Evolutionary conservation across 2,797 vertebrate genomes (phyloP).

Genomic region (Lophius americanus): DNA sequence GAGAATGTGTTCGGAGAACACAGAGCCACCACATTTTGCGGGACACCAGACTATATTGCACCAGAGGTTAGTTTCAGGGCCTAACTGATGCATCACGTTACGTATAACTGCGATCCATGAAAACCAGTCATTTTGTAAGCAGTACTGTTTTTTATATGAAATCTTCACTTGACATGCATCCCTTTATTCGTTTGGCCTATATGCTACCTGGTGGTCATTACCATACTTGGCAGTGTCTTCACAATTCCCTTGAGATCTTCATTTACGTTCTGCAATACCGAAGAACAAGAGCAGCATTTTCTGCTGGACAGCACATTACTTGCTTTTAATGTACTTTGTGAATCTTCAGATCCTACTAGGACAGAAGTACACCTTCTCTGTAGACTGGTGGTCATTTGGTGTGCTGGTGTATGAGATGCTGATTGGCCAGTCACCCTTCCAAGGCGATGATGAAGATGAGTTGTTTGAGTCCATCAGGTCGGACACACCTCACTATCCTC

Average conservation of each 20-base stretch:
- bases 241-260: background rate
- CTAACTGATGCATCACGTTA: background rate
- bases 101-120: background rate
- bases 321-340: background rate
- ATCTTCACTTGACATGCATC: background rate
- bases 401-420: slow-evolving; percentile 98
- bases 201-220: slow-evolving; percentile 11
- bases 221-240: background rate
- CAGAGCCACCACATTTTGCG: slow-evolving; percentile 93
- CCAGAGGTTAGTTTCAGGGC: slow-evolving; percentile 85
- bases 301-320: background rate
- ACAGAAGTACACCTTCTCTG: slow-evolving; percentile 93
- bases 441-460: slow-evolving; percentile 95
- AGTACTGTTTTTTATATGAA: background rate
- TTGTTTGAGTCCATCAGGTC: slow-evolving; percentile 95
- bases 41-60: slow-evolving; percentile 97
- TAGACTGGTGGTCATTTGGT: slow-evolving; percentile 99
- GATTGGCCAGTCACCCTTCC: slow-evolving; percentile 98
- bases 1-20: slow-evolving; percentile 88
- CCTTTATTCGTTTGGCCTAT: background rate
- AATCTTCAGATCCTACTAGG: slow-evolving; percentile 90
- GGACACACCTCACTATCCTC: slow-evolving; percentile 91
- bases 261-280: background rate
- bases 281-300: background rate
- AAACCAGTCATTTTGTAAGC: background rate